Percentiles rank a stretch among this genome's conserved stretches.
Evolutionary conservation across 2,113 vertebrate genomes (phyloP).

Genomic region (Brachypodius melanocephalos): DNA sequence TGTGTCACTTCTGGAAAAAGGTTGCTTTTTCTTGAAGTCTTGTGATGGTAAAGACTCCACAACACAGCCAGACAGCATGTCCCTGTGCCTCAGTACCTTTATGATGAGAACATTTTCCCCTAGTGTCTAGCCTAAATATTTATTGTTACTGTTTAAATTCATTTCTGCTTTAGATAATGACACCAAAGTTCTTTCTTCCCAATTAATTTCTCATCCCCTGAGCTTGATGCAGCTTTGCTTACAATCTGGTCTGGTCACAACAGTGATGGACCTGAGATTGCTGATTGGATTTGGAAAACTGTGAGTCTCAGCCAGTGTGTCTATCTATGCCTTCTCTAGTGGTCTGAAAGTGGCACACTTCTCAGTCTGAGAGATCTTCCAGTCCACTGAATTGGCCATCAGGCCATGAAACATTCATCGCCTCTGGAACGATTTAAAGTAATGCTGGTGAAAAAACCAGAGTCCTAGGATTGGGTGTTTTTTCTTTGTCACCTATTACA

Average conservation of each 20-base stretch:
- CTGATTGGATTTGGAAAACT: neutral
- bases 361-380: neutral
- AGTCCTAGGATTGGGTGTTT: fast-evolving
- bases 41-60: neutral
- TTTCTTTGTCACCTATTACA: neutral
- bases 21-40: neutral
- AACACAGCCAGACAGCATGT: neutral
- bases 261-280: neutral
- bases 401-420: neutral
- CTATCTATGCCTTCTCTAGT: neutral
- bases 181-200: neutral
- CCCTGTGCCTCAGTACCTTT: neutral
- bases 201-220: neutral
- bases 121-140: neutral
- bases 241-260: neutral
- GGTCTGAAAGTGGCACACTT: neutral
- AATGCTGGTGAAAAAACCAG: neutral
- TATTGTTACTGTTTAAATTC: neutral
- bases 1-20: neutral
- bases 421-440: neutral
- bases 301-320: neutral
- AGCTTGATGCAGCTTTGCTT: neutral
- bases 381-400: neutral
- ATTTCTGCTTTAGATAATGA: neutral
- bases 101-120: neutral